Percentiles rank a stretch among this genome's conserved stretches.
Conservation (phyloP, 1,140 invertebrate genomes). For the Leptopilina boulardi region DNA sequence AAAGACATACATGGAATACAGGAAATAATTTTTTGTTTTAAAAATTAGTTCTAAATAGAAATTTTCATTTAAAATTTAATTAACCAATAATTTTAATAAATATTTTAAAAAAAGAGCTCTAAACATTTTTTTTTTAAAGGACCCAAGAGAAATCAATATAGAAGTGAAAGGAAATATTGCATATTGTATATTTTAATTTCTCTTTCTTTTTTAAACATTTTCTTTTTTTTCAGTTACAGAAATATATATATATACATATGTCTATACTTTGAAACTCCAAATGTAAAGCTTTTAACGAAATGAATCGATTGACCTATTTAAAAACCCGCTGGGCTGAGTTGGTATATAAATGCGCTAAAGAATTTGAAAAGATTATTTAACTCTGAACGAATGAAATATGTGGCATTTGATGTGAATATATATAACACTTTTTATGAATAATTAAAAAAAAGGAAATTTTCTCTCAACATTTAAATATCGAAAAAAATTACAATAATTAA, state of each 20-base stretch:
- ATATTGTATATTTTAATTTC: constrained; percentile 19
- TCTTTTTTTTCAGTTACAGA: background rate
- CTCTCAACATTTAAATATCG: too few species aligned
- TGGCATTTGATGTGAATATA: background rate
- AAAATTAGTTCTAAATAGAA: too few species aligned
- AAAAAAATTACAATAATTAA: too few species aligned
- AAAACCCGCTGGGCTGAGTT: background rate
- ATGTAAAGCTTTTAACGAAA: constrained; percentile 10
- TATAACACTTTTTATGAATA: too few species aligned
- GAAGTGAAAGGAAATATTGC: constrained; percentile 5
- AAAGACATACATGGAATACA: background rate
- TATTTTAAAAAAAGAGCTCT: too few species aligned
- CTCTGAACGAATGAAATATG: background rate
- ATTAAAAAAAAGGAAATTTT: too few species aligned
- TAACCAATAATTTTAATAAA: too few species aligned
- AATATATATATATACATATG: too few species aligned
- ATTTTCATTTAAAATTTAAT: too few species aligned
- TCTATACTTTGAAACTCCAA: background rate
- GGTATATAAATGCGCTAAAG: background rate
- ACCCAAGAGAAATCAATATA: background rate
- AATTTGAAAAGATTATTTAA: constrained; percentile 15
- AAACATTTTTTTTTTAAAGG: background rate
- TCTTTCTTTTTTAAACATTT: background rate
- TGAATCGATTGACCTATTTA: constrained; percentile 14
- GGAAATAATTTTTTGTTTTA: background rate